A percentile compares a stretch with the other conserved stretches of the same genome.
Conservation (phyloP, 2,113 vertebrate genomes). For the Callaeas wilsoni region DNA sequence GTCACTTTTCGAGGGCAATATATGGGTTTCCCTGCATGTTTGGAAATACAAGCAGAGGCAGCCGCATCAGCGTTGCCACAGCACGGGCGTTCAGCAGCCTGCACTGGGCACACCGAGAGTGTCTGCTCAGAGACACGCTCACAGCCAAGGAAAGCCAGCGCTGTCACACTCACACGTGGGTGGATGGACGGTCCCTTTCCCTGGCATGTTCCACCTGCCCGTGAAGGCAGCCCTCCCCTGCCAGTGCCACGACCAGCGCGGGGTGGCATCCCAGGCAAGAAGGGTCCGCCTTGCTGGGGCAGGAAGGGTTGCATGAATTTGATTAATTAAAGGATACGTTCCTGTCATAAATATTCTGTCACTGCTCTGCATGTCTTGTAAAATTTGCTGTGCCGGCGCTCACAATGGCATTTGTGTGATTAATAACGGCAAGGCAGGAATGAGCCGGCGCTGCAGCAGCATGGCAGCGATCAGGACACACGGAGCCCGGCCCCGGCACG, state of each 20-base stretch:
- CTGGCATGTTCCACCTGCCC: not conserved
- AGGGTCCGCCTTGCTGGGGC: accelerated
- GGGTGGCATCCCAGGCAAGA: not conserved
- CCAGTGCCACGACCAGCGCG: accelerated
- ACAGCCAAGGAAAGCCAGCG: not conserved
- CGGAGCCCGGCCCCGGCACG: accelerated
- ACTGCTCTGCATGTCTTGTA: not conserved
- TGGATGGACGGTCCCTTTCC: accelerated
- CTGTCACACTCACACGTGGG: accelerated
- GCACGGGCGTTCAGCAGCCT: not conserved
- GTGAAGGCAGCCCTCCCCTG: not conserved
- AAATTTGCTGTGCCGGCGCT: not conserved
- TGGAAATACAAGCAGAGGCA: not conserved
- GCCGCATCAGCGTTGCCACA: not conserved
- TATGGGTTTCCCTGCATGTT: not conserved
- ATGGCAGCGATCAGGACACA: accelerated
- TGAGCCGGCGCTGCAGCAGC: accelerated
- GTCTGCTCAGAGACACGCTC: accelerated
- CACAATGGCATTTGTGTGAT: not conserved
- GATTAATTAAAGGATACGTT: not conserved
- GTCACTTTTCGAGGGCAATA: not conserved
- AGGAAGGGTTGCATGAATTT: not conserved
- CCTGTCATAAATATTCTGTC: not conserved
- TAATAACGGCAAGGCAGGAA: not conserved
- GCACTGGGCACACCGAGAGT: accelerated